phyloP scores from a whole-genome alignment of 1,140 invertebrate genomes.

The Potamilus streckersoni region DNA sequence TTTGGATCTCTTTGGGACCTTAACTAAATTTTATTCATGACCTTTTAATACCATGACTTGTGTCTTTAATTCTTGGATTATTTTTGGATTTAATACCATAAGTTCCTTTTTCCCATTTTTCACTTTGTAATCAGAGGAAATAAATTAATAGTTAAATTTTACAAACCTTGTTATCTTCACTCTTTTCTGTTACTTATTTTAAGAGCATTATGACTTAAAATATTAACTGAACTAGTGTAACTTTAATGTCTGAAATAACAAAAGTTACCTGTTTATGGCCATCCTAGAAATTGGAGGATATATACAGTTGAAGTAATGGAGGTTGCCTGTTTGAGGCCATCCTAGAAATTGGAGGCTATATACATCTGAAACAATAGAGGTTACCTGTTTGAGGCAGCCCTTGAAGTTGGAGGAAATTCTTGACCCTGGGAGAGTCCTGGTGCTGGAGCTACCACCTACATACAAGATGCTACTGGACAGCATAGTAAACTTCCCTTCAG shows the following conservation, averaged over 20 bases:
- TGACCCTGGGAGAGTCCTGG: constrained; percentile 82
- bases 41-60: too few species aligned
- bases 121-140: too few species aligned
- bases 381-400: background rate
- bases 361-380: background rate
- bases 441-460: constrained; percentile 89
- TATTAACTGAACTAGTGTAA: background rate
- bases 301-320: background rate
- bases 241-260: background rate
- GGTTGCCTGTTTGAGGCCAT: background rate
- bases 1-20: too few species aligned
- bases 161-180: too few species aligned
- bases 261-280: background rate
- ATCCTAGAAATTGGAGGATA: background rate
- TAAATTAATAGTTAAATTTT: too few species aligned
- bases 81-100: too few species aligned
- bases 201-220: too few species aligned
- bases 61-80: too few species aligned
- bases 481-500: constrained; percentile 90
- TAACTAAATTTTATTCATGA: too few species aligned
- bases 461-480: constrained; percentile 87
- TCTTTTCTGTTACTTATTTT: too few species aligned
- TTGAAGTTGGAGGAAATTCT: constrained; percentile 71
- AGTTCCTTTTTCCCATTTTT: too few species aligned
- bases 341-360: background rate